Conservation (phyloP, 1,140 invertebrate genomes). For the Chrysoperla carnea region DNA sequence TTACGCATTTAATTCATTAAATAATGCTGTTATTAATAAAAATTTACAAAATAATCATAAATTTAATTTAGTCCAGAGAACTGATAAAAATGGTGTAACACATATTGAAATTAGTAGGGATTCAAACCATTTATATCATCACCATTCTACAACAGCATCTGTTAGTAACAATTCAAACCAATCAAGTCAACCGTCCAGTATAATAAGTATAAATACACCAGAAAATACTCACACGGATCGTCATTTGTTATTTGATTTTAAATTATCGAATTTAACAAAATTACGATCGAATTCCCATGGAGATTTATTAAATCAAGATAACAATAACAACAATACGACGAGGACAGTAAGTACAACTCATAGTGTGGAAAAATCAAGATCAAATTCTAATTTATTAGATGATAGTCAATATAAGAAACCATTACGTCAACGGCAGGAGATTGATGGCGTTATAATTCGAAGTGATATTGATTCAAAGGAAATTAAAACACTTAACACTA, state of each 20-base stretch:
- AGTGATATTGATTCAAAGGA: not conserved
- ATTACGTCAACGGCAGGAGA: not conserved
- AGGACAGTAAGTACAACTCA: not conserved
- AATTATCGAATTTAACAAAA: not conserved
- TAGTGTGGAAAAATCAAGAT: not conserved
- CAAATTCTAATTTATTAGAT: not conserved
- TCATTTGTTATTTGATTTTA: not conserved
- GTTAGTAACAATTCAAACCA: not conserved
- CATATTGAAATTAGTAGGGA: constrained; percentile 21
- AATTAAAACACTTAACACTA: not conserved
- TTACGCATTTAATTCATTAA: constrained; percentile 3
- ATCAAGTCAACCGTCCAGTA: constrained; percentile 10
- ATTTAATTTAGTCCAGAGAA: constrained; percentile 22
- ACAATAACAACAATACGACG: not conserved
- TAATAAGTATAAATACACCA: constrained; percentile 19
- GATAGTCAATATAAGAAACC: not conserved
- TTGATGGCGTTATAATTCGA: not conserved
- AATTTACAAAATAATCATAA: constrained; percentile 6
- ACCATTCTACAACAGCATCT: not conserved
- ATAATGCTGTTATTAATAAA: not conserved
- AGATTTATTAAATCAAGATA: not conserved
- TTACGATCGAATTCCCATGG: not conserved
- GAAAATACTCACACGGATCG: not conserved
- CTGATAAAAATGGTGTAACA: constrained; percentile 22
- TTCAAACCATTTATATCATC: constrained; percentile 4